Conservation (phyloP, 2,888 invertebrate genomes). For the Hofmannophila pseudospretella region DNA sequence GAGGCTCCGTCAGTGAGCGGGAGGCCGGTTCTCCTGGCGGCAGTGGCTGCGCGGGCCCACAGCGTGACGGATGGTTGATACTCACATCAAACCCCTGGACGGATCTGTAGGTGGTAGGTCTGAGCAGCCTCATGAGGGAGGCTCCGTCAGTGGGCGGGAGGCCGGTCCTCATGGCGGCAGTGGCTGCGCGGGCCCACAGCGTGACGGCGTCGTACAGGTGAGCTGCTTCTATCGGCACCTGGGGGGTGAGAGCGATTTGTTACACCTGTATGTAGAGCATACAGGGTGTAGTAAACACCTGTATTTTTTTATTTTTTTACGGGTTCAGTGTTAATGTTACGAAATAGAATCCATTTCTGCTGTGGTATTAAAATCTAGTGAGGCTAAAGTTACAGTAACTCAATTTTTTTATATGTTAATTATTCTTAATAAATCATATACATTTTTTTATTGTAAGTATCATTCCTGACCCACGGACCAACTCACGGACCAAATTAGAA, state of each 20-base stretch:
- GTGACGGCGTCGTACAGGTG: constrained; percentile 93
- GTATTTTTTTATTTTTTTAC: too few relatives aligned
- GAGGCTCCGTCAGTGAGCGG: constrained; percentile 86
- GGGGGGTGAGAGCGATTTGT: constrained; percentile 1
- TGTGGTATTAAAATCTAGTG: too few relatives aligned
- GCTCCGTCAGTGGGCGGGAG: constrained; percentile 86
- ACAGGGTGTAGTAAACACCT: too few relatives aligned
- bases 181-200: constrained; percentile 90
- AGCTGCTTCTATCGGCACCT: constrained; percentile 90
- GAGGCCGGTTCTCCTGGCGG: constrained; percentile 81
- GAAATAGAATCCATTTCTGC: too few relatives aligned
- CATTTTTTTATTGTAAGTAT: too few relatives aligned
- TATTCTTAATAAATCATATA: too few relatives aligned
- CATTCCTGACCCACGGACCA: too few relatives aligned
- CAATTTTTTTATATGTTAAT: too few relatives aligned
- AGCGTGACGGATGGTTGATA: constrained; percentile 85
- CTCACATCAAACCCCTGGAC: constrained; percentile 89
- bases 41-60: constrained; percentile 89
- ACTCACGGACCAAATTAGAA: too few relatives aligned
- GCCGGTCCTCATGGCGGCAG: constrained; percentile 82
- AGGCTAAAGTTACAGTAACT: too few relatives aligned
- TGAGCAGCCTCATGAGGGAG: constrained; percentile 85
- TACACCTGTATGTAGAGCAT: neutral
- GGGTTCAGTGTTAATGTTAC: too few relatives aligned
- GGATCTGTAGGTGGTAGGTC: constrained; percentile 85